These are phyloP conservation scores for Rhaphigaster nebulosa DNA, from an alignment of 2,888 invertebrate species.

Conservation along the genomic window DNA sequence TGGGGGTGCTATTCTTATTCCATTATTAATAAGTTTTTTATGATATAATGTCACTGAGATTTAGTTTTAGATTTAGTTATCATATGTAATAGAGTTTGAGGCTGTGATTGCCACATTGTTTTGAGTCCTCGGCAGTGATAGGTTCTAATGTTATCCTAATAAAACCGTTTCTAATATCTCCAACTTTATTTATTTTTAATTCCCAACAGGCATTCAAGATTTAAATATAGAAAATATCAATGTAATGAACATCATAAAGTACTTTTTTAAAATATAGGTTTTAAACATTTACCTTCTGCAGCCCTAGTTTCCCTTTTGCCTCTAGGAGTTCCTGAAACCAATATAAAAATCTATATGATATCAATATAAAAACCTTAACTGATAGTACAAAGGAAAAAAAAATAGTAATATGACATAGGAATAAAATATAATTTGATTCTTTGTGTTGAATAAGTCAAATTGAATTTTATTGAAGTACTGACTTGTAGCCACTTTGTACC, in stretches of 20 bases:
- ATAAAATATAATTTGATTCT: neutral
- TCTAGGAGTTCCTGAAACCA: slow-evolving; percentile 30
- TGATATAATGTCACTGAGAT: too few species aligned
- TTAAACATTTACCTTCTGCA: neutral
- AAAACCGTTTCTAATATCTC: too few species aligned
- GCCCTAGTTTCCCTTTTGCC: slow-evolving; percentile 1
- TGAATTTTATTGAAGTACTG: neutral
- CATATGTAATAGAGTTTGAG: too few species aligned
- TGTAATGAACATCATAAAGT: neutral
- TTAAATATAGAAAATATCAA: neutral
- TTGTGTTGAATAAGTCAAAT: neutral
- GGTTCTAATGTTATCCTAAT: too few species aligned
- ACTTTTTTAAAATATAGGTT: neutral
- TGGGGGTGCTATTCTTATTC: too few species aligned
- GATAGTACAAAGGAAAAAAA: neutral
- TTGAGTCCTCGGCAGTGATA: too few species aligned
- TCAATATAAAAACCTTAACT: neutral
- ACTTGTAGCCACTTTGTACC: neutral
- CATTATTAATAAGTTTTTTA: too few species aligned
- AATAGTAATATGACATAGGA: neutral
- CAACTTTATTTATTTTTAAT: too few species aligned
- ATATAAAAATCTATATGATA: neutral
- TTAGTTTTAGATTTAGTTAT: too few species aligned
- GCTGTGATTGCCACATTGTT: too few species aligned
- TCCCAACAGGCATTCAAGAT: neutral